phyloP scores from a whole-genome alignment of 1,140 invertebrate species.

The Ladona fulva region DNA sequence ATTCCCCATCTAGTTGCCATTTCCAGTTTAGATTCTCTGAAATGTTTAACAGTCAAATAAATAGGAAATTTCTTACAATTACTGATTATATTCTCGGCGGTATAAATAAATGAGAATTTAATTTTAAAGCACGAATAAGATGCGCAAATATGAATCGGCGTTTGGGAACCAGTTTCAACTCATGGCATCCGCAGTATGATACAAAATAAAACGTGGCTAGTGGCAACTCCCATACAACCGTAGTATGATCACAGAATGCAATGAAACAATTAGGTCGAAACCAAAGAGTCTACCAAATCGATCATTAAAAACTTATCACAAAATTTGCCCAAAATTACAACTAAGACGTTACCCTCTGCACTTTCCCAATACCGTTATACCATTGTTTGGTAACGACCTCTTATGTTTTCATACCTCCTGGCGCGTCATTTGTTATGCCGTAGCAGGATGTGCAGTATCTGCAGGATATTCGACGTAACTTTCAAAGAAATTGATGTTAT shows the following conservation, averaged over 20 bases:
- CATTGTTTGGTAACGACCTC: not conserved
- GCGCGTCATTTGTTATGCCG: not conserved
- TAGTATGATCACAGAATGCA: no score
- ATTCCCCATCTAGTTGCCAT: conserved; percentile 61
- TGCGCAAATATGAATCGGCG: not conserved
- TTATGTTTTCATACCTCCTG: not conserved
- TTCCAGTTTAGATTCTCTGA: conserved; percentile 4
- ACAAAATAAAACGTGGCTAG: not conserved
- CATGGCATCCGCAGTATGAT: not conserved
- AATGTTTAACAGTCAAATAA: not conserved
- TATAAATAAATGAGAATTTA: no score
- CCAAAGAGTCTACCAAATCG: no score
- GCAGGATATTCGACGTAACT: no score
- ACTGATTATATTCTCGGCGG: no score
- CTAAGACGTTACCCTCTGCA: not conserved
- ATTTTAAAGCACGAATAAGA: no score
- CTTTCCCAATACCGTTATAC: not conserved
- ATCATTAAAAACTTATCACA: no score
- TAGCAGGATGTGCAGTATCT: no score
- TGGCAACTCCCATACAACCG: not conserved
- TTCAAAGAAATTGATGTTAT: no score
- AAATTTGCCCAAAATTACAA: no score
- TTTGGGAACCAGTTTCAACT: not conserved
- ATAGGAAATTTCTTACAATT: not conserved
- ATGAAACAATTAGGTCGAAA: no score